Evolutionary conservation across 2,113 vertebrate genomes (phyloP), one percentile per base, ranked within the genome.

Genomic region (Calypte anna): DNA sequence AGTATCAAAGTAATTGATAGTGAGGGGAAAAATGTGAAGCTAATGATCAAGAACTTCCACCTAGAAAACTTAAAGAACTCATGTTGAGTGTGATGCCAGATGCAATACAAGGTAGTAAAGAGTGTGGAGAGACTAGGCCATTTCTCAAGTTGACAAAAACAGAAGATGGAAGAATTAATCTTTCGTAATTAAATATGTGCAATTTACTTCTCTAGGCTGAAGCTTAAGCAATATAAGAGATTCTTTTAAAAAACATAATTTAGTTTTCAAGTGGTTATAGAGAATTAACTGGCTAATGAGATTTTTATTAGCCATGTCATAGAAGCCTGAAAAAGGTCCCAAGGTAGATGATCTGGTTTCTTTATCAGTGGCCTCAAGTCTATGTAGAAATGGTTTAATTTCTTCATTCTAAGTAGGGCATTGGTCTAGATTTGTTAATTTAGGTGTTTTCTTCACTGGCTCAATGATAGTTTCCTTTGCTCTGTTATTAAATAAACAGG

Each of bases 31-130:
- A 94, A 67, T 90, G 57, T 82, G 59, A 92, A 81, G 43, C 14
- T 91, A 96, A 95, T 94, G 90, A 96, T 95, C 51, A 95, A 92
- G 61, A 54, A 93, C 86, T 94, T 85, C 8, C 57, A 61, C 17
- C 40, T 72, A 64, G 69, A 53, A 88, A 92, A 5, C 54, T 63
- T 73, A 89, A 91, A 88, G 66, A 78, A 59, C 15, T 43, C 57
- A 38, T 83, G 43, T 78, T 79, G 63, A 67, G 30, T 58, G 43
- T 91, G 94, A 73, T 66, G 55, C 55, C 58, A 69, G 64, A 82
- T 84, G 69, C 97, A 96, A 62, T 69, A 25, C 57, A 58, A 72
- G n/a, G n/a, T 55, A 63, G 30, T 54, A 78, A 46, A 54, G 44
- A 91, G 20, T 43, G 2, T 62, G 27, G 76, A 55, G 81, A 75